Percentiles rank a stretch among this genome's conserved stretches.
Evolutionary conservation across 2,797 vertebrate genomes (phyloP).

Genomic region (Salarias fasciatus): DNA sequence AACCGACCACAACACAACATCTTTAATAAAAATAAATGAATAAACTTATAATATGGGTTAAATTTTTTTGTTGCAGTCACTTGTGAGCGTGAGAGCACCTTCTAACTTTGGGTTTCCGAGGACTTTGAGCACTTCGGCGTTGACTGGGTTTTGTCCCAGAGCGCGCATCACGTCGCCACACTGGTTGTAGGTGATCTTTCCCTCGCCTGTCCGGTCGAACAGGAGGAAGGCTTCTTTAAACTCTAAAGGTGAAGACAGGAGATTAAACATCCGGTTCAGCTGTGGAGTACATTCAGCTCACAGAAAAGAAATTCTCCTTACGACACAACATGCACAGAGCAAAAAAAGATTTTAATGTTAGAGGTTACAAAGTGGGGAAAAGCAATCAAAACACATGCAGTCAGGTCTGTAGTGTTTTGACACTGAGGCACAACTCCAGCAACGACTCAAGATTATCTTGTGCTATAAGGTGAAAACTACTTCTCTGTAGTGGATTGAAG

Average conservation of each 20-base stretch:
- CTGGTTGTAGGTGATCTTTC: constrained; percentile 92
- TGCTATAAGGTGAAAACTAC: no score
- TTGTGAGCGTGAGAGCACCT: no score
- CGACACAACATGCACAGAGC: neutral
- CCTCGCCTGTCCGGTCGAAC: constrained; percentile 92
- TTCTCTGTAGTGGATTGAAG: no score
- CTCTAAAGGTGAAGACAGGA: constrained; percentile 76
- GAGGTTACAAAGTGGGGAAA: neutral
- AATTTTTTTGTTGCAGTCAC: no score
- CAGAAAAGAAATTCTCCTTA: neutral
- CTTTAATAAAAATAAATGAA: no score
- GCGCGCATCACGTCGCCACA: constrained; percentile 94
- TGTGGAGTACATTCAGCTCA: neutral
- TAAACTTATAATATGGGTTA: neutral
- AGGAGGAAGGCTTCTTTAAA: constrained; percentile 95
- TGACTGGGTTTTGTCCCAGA: constrained; percentile 93
- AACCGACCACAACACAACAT: neutral
- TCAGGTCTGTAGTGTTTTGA: neutral
- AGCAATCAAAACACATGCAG: neutral
- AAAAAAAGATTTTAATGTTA: neutral
- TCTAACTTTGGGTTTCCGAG: constrained; percentile 93
- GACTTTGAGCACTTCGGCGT: constrained; percentile 93
- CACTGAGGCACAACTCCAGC: no score
- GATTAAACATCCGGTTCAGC: constrained; percentile 1
- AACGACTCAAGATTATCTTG: no score